A percentile compares a stretch with the other conserved stretches of the same genome.
These are phyloP conservation scores for Euleptes europaea DNA, from an alignment of 2,113 vertebrate genomes.

Conservation along the genomic window DNA sequence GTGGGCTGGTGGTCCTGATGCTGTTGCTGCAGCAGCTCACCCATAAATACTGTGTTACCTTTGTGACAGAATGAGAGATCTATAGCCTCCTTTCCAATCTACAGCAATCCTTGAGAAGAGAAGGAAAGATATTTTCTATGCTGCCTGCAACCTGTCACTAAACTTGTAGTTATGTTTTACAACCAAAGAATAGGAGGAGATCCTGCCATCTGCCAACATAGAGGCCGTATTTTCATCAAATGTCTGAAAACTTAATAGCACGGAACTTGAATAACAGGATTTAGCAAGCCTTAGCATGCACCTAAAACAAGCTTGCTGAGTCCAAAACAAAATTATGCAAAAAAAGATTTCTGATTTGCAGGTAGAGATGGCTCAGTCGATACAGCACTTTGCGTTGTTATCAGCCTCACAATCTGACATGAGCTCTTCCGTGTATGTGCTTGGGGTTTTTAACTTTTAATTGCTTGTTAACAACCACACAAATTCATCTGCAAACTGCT, in stretches of 20 bases:
- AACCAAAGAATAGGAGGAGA: background rate
- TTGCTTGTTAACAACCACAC: slow-evolving; percentile 18
- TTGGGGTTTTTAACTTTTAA: background rate
- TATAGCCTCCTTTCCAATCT: background rate
- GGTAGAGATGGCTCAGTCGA: slow-evolving; percentile 47
- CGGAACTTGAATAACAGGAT: slow-evolving; percentile 67
- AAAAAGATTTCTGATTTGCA: slow-evolving; percentile 49
- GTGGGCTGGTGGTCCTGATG: background rate
- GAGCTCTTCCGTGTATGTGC: slow-evolving; percentile 26
- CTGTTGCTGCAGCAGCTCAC: background rate
- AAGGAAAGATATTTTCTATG: background rate
- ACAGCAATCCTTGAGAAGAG: background rate
- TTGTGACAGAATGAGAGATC: background rate
- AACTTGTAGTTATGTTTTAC: slow-evolving; percentile 28
- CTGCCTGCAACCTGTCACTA: background rate
- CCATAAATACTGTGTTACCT: background rate
- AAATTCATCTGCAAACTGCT: slow-evolving; percentile 16
- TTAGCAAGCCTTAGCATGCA: slow-evolving; percentile 72
- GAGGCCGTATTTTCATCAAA: slow-evolving; percentile 58
- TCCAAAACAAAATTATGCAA: slow-evolving; percentile 73
- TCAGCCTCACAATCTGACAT: slow-evolving; percentile 26
- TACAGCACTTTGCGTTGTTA: slow-evolving; percentile 44
- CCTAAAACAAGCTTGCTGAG: slow-evolving; percentile 65
- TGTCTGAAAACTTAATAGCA: slow-evolving; percentile 51
- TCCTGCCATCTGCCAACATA: slow-evolving; percentile 20